Base-by-base conservation (phyloP, 2,888 invertebrate genomes). In the Platycheirus rosarum region DNA sequence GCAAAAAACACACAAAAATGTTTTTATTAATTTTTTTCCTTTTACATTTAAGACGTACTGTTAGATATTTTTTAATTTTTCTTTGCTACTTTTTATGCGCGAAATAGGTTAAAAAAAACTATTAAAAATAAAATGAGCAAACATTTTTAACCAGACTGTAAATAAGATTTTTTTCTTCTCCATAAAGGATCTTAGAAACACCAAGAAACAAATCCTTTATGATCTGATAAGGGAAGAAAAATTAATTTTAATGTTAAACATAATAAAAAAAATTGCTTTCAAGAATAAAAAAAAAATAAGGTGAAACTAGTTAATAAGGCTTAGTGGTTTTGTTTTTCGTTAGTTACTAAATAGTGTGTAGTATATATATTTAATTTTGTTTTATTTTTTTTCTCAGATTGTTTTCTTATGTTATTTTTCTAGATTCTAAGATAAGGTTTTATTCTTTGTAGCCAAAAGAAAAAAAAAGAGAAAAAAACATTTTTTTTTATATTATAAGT, bases 361-460 rank as follows among this genome's bases (percentile, higher is more conserved):
- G 57, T 26, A 14, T 55, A 40, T 55, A 40, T 53, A 29, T 40
- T 60, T 49, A 23, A 48, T 46, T 69, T 71, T 48, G 40, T 66
- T 76, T 71, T 57, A 37, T 9, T 42, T 60, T 51, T 62, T 11
- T 42, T 53, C 53, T 44, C 11, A 26, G 14, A 29, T 44, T 44
- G 16, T 42, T 42, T 40, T 53, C 23, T 51, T 49, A 51, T 49
- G 63, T 63, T 63, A 13, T 40, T 69, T 73, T 71, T 65, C 13
- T 78, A 74, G 69, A 48, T 65, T 55, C 23, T 74, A 78, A 78
- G 69, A 42, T 78, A 77, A 78, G 69, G 65, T 78, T 78, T 74
- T 69, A 68, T 84, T 84, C 84, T 84, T 84, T 78, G 78, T 84
- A 84, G 78, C 78, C 77, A 84, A 74, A 84, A 73, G 73, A 84